Evolutionary conservation across 2,113 vertebrate genomes (phyloP).

Genomic region (Lophochroa leadbeateri): DNA sequence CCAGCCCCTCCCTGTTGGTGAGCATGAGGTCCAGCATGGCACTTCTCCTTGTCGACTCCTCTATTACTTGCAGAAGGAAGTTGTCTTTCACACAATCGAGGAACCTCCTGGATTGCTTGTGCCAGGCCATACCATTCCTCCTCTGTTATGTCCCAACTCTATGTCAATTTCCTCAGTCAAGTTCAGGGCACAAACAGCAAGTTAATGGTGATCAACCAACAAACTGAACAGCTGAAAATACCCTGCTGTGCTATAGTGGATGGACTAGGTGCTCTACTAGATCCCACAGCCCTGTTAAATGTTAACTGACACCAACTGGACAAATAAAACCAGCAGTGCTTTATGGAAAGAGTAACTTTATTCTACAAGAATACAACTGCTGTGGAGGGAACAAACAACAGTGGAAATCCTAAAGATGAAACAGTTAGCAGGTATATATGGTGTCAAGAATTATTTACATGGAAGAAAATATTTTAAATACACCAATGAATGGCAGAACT

Average conservation of each 20-base stretch:
- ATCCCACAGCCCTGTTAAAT: not conserved
- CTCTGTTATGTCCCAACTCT: not conserved
- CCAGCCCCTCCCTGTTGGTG: too few relatives aligned
- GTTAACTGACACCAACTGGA: not conserved
- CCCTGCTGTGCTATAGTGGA: not conserved
- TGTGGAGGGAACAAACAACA: not conserved
- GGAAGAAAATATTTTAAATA: not conserved
- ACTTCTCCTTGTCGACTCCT: too few relatives aligned
- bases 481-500: not conserved
- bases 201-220: not conserved
- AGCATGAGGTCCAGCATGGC: too few relatives aligned
- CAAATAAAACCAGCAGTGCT: not conserved
- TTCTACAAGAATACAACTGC: not conserved
- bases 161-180: not conserved
- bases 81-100: too few relatives aligned
- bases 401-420: not conserved
- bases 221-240: not conserved
- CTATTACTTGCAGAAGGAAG: too few relatives aligned
- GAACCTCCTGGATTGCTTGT: too few relatives aligned
- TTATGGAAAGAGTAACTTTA: not conserved
- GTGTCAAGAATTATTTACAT: not conserved
- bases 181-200: not conserved
- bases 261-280: fast-evolving
- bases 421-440: not conserved
- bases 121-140: too few relatives aligned